A percentile compares a stretch with the other conserved stretches of the same genome.
phyloP scores from a whole-genome alignment of 1,140 invertebrate species.

The Drosophila fuyamai region DNA sequence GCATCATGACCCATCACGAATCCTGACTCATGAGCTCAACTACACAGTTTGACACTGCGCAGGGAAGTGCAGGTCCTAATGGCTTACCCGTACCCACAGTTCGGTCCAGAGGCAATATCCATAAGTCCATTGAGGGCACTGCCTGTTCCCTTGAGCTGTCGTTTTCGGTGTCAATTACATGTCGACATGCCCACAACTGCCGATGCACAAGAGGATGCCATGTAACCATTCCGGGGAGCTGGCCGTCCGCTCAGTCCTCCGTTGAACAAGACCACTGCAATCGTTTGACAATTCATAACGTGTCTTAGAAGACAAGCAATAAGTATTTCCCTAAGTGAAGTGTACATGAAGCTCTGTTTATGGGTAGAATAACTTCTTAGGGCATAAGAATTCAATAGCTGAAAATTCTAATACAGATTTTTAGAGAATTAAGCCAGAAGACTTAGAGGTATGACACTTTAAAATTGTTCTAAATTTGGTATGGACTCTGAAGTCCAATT shows the following conservation, averaged over 20 bases:
- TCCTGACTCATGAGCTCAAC: slow-evolving; percentile 28
- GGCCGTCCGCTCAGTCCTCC: not conserved
- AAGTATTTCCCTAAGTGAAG: slow-evolving; percentile 2
- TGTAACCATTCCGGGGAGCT: slow-evolving; percentile 7
- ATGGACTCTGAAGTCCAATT: too few species aligned
- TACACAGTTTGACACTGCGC: slow-evolving; percentile 23
- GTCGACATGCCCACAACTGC: slow-evolving; percentile 47
- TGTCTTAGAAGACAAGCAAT: slow-evolving; percentile 8
- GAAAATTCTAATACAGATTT: too few species aligned
- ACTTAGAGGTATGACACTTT: too few species aligned
- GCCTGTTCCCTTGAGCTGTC: slow-evolving; percentile 19
- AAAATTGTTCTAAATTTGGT: too few species aligned
- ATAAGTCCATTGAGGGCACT: slow-evolving; percentile 15
- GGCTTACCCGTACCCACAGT: slow-evolving; percentile 5
- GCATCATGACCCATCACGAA: slow-evolving; percentile 34
- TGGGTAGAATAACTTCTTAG: too few species aligned
- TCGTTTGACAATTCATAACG: slow-evolving; percentile 8
- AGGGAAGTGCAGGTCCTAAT: slow-evolving; percentile 23
- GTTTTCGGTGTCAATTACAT: slow-evolving; percentile 58
- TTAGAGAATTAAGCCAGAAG: too few species aligned
- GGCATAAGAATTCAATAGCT: not conserved
- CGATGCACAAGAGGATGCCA: slow-evolving; percentile 10
- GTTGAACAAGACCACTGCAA: slow-evolving; percentile 3
- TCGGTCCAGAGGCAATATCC: not conserved
- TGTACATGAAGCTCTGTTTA: not conserved